Evolutionary conservation across 2,888 invertebrate species (phyloP).

Genomic region (Papilio elwesi): DNA sequence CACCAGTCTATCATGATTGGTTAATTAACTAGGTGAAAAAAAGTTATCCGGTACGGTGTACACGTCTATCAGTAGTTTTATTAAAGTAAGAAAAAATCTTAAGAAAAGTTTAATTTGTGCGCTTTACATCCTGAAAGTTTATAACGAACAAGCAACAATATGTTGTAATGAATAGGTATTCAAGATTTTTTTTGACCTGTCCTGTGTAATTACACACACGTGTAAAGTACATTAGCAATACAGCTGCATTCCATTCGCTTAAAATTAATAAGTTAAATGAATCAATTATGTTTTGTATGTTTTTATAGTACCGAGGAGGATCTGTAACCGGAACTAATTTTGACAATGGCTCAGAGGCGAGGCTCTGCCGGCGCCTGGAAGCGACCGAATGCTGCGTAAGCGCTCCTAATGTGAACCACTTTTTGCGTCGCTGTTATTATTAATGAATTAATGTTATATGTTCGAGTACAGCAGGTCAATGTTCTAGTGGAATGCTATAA

Average conservation of each 20-base stretch:
- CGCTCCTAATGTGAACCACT: conserved; percentile 72
- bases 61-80: conserved; percentile 18
- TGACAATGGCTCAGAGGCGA: conserved; percentile 62
- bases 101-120: conserved; percentile 31
- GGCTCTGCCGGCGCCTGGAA: conserved; percentile 42
- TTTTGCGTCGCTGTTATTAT: conserved; percentile 74
- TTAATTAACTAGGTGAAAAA: conserved; percentile 8
- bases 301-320: conserved; percentile 70
- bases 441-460: conserved; percentile 76
- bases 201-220: conserved; percentile 38
- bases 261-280: conserved; percentile 64
- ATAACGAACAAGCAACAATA: conserved; percentile 27
- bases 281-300: conserved; percentile 67
- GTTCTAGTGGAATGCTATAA: conserved; percentile 76
- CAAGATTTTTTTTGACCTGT: conserved; percentile 18
- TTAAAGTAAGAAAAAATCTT: conserved; percentile 19
- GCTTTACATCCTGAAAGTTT: conserved; percentile 40
- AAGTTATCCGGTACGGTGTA: conserved; percentile 22
- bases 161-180: conserved; percentile 37
- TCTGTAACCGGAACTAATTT: conserved; percentile 78
- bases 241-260: conserved; percentile 55
- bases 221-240: conserved; percentile 47
- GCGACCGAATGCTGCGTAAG: conserved; percentile 54
- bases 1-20: conserved; percentile 5
- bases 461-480: conserved; percentile 76